Base-by-base conservation (phyloP, 2,888 invertebrate genomes). In the Rhopalosiphum nymphaeae region DNA sequence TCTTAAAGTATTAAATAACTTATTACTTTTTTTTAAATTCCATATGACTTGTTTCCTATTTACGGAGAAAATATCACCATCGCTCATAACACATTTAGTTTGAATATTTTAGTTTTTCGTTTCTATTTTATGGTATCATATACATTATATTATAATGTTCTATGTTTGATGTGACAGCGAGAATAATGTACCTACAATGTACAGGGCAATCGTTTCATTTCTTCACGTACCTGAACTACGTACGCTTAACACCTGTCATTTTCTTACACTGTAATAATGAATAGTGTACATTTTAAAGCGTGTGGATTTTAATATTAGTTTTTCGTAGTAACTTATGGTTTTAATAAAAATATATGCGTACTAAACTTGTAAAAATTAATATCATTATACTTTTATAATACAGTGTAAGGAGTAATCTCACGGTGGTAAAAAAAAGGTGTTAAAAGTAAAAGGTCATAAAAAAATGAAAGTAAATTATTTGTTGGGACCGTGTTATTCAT, bases 391-490 rank as follows among this genome's bases (percentile, higher is more conserved):
- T n/a, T 61, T 90, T 29, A 67, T 21, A 21, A 56, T 46, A 46
- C 4, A 5, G 29, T 46, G 16, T 67, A n/a, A 44, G n/a, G 42
- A 44, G 42, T 91, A 44, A 57, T n/a, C 29, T 36, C 85, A 42
- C 49, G 36, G 3, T 53, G 42, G 1, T 49, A 44, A 89, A 93
- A 88, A 93, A 93, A 93, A 44, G 46, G 89, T 56, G 89, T 93
- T 36, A 46, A 78, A 78, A 89, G 36, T 49, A 29, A 89, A 67
- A 42, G 89, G n/a, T 36, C 25, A 4, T 46, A 67, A 85, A 87
- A 91, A 84, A 89, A 91, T n/a, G 3, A 57, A 29, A 13, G 49
- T 53, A 21, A 89, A 89, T 93, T 78, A 84, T 93, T 93, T 78
- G 85, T 87, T 49, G 61, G 67, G 86, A 36, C 85, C 29, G n/a